Conservation (phyloP, 2,797 vertebrate species). For the Pelochelys cantorii region DNA sequence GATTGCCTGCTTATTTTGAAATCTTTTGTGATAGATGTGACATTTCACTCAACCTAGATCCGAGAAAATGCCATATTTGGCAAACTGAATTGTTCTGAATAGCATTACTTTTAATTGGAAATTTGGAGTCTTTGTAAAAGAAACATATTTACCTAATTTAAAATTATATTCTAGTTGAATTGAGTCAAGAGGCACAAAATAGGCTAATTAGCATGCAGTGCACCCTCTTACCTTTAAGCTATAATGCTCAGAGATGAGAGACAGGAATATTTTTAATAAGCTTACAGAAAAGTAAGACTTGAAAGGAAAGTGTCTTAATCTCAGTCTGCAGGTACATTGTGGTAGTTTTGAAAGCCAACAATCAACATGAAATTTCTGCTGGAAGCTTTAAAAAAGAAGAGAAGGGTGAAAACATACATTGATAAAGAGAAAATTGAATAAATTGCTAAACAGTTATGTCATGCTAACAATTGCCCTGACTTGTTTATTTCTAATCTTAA, state of each 20-base stretch:
- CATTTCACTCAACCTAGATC: conserved; percentile 27
- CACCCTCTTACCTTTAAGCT: neutral
- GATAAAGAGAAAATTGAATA: neutral
- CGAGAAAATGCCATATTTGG: neutral
- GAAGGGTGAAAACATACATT: neutral
- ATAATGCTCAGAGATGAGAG: neutral
- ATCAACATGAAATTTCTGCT: neutral
- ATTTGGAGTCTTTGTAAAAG: neutral
- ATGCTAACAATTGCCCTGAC: neutral
- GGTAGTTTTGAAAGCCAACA: neutral
- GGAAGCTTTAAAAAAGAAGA: neutral
- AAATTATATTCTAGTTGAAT: conserved; percentile 15
- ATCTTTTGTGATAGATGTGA: conserved; percentile 35
- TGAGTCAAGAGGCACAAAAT: neutral
- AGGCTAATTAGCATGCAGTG: neutral
- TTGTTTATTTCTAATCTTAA: neutral
- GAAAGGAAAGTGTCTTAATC: neutral
- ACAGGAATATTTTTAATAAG: neutral
- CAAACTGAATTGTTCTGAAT: conserved; percentile 15
- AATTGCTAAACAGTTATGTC: neutral
- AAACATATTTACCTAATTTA: conserved; percentile 12
- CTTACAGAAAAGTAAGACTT: neutral
- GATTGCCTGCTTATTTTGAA: neutral
- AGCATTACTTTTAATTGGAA: conserved; percentile 25
- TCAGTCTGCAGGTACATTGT: conserved; percentile 7